Evolutionary conservation across 2,888 invertebrate genomes (phyloP).

Genomic region (Allygus modestus): DNA sequence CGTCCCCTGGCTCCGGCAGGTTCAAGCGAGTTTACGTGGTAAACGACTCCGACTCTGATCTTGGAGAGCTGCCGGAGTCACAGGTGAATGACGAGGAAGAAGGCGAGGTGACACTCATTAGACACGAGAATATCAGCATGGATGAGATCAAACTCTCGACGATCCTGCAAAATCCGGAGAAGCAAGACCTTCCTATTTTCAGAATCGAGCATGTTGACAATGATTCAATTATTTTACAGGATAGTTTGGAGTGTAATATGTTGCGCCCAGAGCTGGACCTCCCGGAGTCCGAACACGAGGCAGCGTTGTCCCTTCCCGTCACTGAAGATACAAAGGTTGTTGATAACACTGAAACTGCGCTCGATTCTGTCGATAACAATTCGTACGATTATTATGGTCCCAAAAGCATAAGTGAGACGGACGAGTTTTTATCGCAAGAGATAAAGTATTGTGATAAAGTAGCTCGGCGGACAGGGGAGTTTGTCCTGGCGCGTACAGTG

Average conservation of each 20-base stretch:
- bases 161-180: background rate
- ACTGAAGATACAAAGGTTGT: background rate
- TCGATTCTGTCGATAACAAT: background rate
- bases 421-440: conserved; percentile 54
- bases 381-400: background rate
- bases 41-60: conserved; percentile 72
- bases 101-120: conserved; percentile 60
- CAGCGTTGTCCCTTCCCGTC: conserved; percentile 8
- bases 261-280: background rate
- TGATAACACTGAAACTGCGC: background rate
- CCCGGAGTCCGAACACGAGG: conserved; percentile 42
- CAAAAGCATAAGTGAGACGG: conserved; percentile 31
- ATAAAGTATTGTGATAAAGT: conserved; percentile 55
- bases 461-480: conserved; percentile 30
- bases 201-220: background rate
- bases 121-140: conserved; percentile 52
- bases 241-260: conserved; percentile 39
- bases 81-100: conserved; percentile 71
- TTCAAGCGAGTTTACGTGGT: conserved; percentile 75
- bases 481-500: conserved; percentile 26
- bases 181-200: background rate
- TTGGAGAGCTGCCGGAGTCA: conserved; percentile 73
- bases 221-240: background rate
- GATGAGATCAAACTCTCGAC: conserved; percentile 29
- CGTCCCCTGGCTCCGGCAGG: conserved; percentile 66